Evolutionary conservation across 1,140 invertebrate species (phyloP).

Genomic region (Diabrotica virgifera): DNA sequence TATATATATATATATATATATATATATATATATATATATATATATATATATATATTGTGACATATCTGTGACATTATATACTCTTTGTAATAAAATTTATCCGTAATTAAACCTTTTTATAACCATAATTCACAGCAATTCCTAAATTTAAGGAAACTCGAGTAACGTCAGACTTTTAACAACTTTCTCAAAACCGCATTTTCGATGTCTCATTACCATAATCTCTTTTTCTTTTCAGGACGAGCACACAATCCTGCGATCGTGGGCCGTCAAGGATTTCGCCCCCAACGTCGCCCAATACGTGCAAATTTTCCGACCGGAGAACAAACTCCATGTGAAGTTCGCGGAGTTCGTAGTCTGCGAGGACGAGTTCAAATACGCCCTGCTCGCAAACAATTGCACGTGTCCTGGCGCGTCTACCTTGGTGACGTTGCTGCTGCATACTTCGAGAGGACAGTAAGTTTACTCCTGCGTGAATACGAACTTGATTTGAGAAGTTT

Average conservation of each 20-base stretch:
- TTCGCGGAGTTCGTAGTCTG: slow-evolving; percentile 97
- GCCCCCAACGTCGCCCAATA: slow-evolving; percentile 94
- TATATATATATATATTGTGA: too few species aligned
- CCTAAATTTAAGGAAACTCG: too few species aligned
- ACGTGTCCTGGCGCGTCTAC: slow-evolving; percentile 96
- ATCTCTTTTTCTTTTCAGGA: slow-evolving; percentile 57
- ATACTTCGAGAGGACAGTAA: slow-evolving; percentile 95
- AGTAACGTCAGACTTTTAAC: too few species aligned
- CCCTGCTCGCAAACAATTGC: slow-evolving; percentile 94
- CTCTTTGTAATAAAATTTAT: too few species aligned
- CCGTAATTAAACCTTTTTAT: too few species aligned
- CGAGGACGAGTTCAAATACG: slow-evolving; percentile 97
- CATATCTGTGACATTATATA: too few species aligned
- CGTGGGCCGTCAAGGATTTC: slow-evolving; percentile 98
- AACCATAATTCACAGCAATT: too few species aligned
- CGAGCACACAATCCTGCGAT: slow-evolving; percentile 94
- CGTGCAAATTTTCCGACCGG: slow-evolving; percentile 96
- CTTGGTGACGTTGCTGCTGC: slow-evolving; percentile 88
- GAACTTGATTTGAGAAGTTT: too few species aligned
- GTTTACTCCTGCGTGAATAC: slow-evolving; percentile 45
- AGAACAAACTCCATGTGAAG: slow-evolving; percentile 97
- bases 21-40: too few species aligned
- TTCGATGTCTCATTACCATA: too few species aligned
- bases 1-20: too few species aligned
- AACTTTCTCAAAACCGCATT: too few species aligned